phyloP scores from a whole-genome alignment of 2,888 invertebrate species.

The Acanthococcus lagerstroemiae region DNA sequence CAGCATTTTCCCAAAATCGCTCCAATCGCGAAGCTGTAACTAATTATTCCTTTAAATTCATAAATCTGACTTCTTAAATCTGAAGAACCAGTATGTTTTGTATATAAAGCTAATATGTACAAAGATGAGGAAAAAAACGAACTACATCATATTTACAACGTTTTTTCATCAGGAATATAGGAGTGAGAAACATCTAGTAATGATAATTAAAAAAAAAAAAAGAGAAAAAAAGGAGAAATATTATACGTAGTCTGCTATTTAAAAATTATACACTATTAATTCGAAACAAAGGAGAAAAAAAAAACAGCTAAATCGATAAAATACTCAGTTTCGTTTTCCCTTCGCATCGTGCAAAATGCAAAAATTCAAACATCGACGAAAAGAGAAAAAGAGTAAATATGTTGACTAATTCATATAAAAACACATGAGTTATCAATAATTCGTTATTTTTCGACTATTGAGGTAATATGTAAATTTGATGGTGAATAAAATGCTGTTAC shows the following conservation, averaged over 20 bases:
- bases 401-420: background rate
- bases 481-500: background rate
- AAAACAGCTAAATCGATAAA: background rate
- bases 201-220: conserved; percentile 3
- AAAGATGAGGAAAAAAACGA: background rate
- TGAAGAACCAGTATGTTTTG: too few relatives aligned
- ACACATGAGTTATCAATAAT: too few relatives aligned
- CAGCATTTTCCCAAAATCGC: too few relatives aligned
- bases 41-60: too few relatives aligned
- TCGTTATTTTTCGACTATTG: background rate
- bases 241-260: too few relatives aligned
- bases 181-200: conserved; percentile 3
- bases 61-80: too few relatives aligned
- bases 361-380: background rate
- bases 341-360: background rate
- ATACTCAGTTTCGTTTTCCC: background rate
- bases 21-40: too few relatives aligned
- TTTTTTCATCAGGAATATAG: background rate
- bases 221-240: conserved; percentile 4
- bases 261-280: too few relatives aligned
- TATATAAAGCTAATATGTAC: conserved; percentile 9
- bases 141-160: conserved; percentile 21
- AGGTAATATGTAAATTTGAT: background rate
- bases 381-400: background rate
- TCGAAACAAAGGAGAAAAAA: background rate